phyloP scores from a whole-genome alignment of 92 coral and sea anemone genomes.

The Parazoanthus atlanticus region DNA sequence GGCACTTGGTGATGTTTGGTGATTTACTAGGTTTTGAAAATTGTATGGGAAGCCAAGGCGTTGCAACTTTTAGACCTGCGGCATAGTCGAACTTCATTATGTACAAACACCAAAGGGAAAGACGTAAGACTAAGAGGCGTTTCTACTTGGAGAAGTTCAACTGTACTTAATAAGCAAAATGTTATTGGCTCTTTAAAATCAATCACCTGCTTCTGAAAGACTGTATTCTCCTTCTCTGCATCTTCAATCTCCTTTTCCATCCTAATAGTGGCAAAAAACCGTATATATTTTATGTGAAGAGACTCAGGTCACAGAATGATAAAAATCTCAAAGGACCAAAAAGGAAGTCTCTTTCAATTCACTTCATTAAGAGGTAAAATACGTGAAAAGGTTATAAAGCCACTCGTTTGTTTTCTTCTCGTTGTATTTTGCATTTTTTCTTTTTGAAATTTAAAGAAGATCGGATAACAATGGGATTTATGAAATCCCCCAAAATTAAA shows the following conservation, averaged over 20 bases:
- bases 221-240: conserved; percentile 31
- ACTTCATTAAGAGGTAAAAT: not conserved
- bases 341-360: not conserved
- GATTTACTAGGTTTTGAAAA: not conserved
- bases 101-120: not conserved
- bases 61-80: not conserved
- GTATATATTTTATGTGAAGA: no score
- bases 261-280: conserved; percentile 1
- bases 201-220: conserved; percentile 35
- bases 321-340: no score
- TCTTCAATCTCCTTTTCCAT: conserved; percentile 25
- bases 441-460: no score
- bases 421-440: no score
- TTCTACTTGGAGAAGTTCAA: not conserved
- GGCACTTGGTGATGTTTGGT: not conserved
- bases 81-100: not conserved
- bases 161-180: not conserved
- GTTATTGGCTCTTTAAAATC: no score
- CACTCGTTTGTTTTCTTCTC: no score
- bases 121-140: not conserved
- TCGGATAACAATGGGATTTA: no score
- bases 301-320: no score
- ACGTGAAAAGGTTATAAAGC: no score
- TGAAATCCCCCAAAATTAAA: no score
- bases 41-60: not conserved